Base-by-base conservation (phyloP, 2,888 invertebrate species). In the Taphrorychus bicolor region DNA sequence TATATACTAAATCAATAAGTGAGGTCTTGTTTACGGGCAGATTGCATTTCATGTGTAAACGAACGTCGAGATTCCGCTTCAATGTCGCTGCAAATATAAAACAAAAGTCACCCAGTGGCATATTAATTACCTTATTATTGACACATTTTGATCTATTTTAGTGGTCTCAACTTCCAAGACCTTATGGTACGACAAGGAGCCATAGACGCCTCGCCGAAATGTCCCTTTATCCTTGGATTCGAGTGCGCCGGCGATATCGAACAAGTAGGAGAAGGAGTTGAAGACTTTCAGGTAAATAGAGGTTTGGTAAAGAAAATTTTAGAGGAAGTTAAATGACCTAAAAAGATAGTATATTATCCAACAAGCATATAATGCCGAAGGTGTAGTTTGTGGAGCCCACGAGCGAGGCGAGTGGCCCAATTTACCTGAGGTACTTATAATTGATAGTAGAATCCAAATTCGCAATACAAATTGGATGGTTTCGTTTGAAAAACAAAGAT, bases 151-250 rank as follows among this genome's bases (percentile, higher is more conserved):
- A 45, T 45, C 7, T 45, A 45, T 81, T 89, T 64, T 87, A 95
- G 95, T 80, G 94, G 94, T 16, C 84, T 95, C 74, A 94, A 93
- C 83, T 95, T 95, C 86, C 91, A 93, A 84, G 95, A 95, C 80
- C 82, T 95, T 84, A 94, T 95, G 88, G 91, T 92, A 66, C 87
- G 94, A 49, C 93, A 94, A 82, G 95, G 94, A 3, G 91, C 91
- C 67, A 90, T 94, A 75, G 94, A 94, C 81, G 91, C 92, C 9
- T 90, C 91, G 0, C 93, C 93, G n/a, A 95, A 95, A 84, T 92
- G 93, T 3, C 95, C 95, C 3, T 91, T 94, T 84, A 91, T 93
- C 79, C 87, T 94, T 80, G 95, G 95, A 66, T 93, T 93, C 77
- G 95, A 95, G 81, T 94, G 94, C 81, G 91, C 94, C 60, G 95